Evolutionary conservation across 23 tunicate genomes (phyloP).

Genomic region (Phallusia fumigata): DNA sequence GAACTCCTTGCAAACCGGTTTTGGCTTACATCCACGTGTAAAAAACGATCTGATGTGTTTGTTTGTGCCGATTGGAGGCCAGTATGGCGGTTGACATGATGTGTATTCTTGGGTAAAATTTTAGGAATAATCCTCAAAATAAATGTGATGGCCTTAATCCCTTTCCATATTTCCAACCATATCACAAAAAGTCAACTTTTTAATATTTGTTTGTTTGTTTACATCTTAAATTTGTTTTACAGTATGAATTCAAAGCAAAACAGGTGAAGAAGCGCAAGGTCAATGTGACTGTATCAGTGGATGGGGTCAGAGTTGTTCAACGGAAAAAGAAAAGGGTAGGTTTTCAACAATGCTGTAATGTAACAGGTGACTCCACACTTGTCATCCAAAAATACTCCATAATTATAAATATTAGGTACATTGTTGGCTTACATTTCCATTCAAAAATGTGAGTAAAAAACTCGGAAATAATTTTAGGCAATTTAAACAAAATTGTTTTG

Average conservation of each 20-base stretch:
- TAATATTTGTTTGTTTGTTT: not conserved
- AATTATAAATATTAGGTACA: not conserved
- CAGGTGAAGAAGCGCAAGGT: conserved; percentile 80
- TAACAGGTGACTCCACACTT: no score
- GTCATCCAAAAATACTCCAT: no score
- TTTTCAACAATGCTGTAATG: no score
- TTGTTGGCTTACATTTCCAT: not conserved
- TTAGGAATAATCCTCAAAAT: not conserved
- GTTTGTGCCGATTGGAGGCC: no score
- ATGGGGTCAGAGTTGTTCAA: conserved; percentile 68
- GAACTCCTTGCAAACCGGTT: not conserved
- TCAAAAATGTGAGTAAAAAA: not conserved
- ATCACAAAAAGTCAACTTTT: not conserved
- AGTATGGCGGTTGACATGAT: not conserved
- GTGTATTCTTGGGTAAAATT: not conserved
- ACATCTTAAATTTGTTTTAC: not conserved
- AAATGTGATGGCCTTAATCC: not conserved
- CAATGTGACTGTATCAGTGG: conserved; percentile 67
- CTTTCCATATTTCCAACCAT: not conserved
- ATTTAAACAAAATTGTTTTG: not conserved
- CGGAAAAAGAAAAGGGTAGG: conserved; percentile 63
- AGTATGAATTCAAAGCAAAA: conserved; percentile 92
- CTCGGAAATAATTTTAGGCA: no score
- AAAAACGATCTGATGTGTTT: not conserved
- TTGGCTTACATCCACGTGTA: no score